These are phyloP conservation scores for Strix aluco DNA, from an alignment of 2,113 vertebrate species.

Conservation along the genomic window DNA sequence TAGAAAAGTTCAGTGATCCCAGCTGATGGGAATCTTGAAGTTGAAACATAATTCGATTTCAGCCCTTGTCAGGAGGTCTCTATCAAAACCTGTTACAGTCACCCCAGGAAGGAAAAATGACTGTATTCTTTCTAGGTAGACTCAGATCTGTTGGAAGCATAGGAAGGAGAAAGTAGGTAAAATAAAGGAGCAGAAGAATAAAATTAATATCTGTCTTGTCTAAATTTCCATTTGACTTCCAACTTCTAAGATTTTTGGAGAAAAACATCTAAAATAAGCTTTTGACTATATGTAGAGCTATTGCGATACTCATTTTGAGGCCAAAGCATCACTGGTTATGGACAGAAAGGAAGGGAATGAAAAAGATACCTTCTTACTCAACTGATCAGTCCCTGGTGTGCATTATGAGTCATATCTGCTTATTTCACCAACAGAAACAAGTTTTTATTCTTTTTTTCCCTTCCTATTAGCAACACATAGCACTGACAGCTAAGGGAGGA, in stretches of 20 bases:
- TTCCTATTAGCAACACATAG: not conserved
- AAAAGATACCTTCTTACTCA: constrained; percentile 49
- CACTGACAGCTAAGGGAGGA: not conserved
- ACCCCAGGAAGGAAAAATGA: not conserved
- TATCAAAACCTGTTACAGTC: not conserved
- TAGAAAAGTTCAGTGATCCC: not conserved
- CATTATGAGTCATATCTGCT: constrained; percentile 28
- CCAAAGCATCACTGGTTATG: not conserved
- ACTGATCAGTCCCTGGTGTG: not conserved
- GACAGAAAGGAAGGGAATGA: not conserved
- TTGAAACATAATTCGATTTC: not conserved
- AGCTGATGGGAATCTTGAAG: not conserved
- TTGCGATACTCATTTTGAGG: constrained; percentile 12
- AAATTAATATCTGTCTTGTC: not conserved
- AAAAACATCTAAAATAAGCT: not conserved
- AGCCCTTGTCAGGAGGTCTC: not conserved
- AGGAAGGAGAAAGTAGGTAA: not conserved
- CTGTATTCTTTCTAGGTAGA: not conserved
- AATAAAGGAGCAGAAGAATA: not conserved
- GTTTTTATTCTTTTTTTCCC: not conserved
- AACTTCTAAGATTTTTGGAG: not conserved
- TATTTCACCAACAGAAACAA: constrained; percentile 33
- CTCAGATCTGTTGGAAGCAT: not conserved
- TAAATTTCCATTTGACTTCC: not conserved
- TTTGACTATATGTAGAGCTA: not conserved